These are phyloP conservation scores for Temnothorax curvispinosus DNA, from an alignment of 1,140 invertebrate genomes.

Conservation along the genomic window DNA sequence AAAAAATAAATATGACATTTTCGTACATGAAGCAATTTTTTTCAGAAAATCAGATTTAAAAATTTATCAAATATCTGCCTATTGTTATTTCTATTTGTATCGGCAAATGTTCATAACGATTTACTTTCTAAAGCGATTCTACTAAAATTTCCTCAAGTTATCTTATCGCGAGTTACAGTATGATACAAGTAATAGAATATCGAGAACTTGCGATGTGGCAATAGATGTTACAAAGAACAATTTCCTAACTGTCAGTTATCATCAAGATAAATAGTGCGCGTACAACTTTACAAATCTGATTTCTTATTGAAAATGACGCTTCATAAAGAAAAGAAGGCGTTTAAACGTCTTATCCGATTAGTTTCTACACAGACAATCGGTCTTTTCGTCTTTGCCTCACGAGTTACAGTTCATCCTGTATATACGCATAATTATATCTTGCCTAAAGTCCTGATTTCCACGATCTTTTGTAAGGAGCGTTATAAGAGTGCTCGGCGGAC, in stretches of 20 bases:
- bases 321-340: not conserved
- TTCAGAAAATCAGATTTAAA: not conserved
- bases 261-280: too few species aligned
- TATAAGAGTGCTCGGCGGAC: slow-evolving; percentile 53
- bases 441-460: slow-evolving; percentile 61
- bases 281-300: not conserved
- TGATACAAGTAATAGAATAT: not conserved
- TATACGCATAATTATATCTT: slow-evolving; percentile 47
- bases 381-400: not conserved
- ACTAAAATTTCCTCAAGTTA: not conserved
- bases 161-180: not conserved
- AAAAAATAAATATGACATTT: not conserved
- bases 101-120: not conserved
- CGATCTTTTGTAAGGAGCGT: slow-evolving; percentile 70
- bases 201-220: not conserved
- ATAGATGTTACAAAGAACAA: not conserved
- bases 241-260: not conserved
- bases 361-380: not conserved
- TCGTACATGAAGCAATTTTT: not conserved
- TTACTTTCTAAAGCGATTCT: not conserved
- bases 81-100: not conserved
- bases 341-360: not conserved
- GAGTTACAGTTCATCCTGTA: slow-evolving; percentile 7
- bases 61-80: not conserved
- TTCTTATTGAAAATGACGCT: not conserved